Conservation (phyloP, 2,113 vertebrate species). For the Poicephalus meyeri region DNA sequence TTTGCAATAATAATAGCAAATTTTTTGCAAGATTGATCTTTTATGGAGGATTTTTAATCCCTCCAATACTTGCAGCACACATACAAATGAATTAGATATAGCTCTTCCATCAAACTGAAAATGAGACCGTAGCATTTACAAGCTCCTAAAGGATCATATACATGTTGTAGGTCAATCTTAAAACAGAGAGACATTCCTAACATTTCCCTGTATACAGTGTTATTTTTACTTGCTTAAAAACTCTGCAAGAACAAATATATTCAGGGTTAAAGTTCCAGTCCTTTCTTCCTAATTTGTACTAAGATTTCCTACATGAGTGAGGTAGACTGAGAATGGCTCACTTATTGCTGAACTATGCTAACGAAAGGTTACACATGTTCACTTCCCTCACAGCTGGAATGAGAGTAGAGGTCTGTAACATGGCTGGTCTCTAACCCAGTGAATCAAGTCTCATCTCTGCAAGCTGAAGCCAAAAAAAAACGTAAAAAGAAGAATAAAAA, state of each 20-base stretch:
- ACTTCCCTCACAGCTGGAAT: not conserved
- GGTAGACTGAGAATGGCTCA: not conserved
- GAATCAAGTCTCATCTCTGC: not conserved
- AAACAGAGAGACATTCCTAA: not conserved
- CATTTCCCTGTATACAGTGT: not conserved
- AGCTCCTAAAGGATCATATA: not conserved
- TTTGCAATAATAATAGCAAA: not conserved
- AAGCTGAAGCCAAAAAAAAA: not conserved
- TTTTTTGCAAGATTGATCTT: not conserved
- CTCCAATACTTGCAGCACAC: not conserved
- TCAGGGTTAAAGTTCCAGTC: not conserved
- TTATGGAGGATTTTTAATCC: not conserved
- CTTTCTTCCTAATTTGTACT: not conserved
- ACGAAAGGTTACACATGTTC: not conserved
- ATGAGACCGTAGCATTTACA: not conserved
- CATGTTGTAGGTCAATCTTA: not conserved
- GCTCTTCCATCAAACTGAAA: not conserved
- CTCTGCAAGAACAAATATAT: not conserved
- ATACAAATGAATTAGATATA: not conserved
- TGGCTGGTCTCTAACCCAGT: not conserved
- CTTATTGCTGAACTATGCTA: not conserved
- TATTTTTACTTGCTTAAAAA: not conserved
- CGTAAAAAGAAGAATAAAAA: not conserved
- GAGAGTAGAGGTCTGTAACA: not conserved
- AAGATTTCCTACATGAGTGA: not conserved